A percentile compares a stretch with the other conserved stretches of the same genome.
Evolutionary conservation across 2,797 vertebrate species (phyloP).

Genomic region (Phoxinus dragarum): DNA sequence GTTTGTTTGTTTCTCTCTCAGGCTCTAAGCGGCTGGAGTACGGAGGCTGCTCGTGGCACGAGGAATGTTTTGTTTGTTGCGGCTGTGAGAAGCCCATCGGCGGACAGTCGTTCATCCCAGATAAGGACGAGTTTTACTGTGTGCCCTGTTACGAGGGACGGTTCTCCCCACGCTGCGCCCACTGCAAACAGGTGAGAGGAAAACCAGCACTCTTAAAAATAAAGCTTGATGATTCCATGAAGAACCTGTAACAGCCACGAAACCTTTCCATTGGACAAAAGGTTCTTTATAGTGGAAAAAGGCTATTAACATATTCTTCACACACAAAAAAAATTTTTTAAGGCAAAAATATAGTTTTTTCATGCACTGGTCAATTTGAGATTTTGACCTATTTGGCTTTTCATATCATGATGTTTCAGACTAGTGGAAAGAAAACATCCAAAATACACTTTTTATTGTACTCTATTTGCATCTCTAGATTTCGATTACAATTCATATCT

Average conservation of each 20-base stretch:
- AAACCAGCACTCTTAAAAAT: not conserved
- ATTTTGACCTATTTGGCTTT: no score
- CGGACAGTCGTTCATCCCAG: slow-evolving; percentile 89
- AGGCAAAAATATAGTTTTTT: no score
- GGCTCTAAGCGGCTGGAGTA: slow-evolving; percentile 93
- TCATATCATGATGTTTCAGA: no score
- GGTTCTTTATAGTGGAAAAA: not conserved
- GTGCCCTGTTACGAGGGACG: slow-evolving; percentile 92
- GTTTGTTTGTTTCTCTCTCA: slow-evolving; percentile 61
- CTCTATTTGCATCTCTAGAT: no score
- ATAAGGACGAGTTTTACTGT: slow-evolving; percentile 89
- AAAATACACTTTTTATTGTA: no score
- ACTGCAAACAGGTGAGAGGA: slow-evolving; percentile 91
- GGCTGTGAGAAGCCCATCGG: slow-evolving; percentile 92
- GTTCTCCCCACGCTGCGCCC: slow-evolving; percentile 90
- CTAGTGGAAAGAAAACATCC: no score
- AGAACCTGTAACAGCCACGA: not conserved
- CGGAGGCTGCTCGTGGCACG: slow-evolving; percentile 88
- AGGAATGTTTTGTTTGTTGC: slow-evolving; percentile 91
- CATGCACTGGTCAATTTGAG: no score
- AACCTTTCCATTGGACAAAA: not conserved
- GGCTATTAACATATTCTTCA: not conserved
- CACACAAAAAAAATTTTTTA: not conserved
- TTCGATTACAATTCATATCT: no score
- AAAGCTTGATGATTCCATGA: not conserved